Conservation (phyloP, 2,113 vertebrate species). For the Cacatua alba region DNA sequence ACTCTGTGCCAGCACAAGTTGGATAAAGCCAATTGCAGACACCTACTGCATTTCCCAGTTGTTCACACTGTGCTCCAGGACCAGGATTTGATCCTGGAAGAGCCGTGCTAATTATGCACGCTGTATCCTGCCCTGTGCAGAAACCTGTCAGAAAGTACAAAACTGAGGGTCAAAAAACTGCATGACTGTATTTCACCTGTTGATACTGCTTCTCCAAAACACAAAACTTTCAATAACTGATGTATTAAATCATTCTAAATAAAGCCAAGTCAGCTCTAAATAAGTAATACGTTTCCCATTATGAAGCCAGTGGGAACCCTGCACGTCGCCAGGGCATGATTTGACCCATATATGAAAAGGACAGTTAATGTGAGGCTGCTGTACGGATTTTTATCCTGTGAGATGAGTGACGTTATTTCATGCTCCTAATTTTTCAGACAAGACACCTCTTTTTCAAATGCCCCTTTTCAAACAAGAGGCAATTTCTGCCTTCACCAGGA, state of each 20-base stretch:
- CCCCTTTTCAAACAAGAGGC: background rate
- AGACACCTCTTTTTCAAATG: background rate
- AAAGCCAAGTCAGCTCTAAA: slow-evolving; percentile 26
- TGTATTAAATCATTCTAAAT: slow-evolving; percentile 14
- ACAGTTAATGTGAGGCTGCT: background rate
- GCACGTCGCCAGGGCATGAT: background rate
- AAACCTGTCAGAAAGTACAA: background rate
- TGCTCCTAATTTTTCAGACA: background rate
- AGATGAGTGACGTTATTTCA: background rate
- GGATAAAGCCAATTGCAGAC: background rate
- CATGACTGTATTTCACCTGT: background rate
- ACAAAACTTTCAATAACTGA: background rate
- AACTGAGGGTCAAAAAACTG: background rate
- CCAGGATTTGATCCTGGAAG: background rate
- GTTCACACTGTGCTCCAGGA: background rate
- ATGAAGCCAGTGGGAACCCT: slow-evolving; percentile 1
- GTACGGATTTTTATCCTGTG: background rate
- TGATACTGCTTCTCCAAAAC: background rate
- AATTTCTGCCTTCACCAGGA: background rate
- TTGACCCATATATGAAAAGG: background rate
- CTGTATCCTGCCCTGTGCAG: background rate
- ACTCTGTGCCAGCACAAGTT: background rate
- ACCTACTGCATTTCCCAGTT: background rate
- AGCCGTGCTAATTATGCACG: rapidly evolving
- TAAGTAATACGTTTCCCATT: slow-evolving; percentile 9